Base-by-base conservation (phyloP, 1,140 invertebrate species). In the Lasaia peninsularis region DNA sequence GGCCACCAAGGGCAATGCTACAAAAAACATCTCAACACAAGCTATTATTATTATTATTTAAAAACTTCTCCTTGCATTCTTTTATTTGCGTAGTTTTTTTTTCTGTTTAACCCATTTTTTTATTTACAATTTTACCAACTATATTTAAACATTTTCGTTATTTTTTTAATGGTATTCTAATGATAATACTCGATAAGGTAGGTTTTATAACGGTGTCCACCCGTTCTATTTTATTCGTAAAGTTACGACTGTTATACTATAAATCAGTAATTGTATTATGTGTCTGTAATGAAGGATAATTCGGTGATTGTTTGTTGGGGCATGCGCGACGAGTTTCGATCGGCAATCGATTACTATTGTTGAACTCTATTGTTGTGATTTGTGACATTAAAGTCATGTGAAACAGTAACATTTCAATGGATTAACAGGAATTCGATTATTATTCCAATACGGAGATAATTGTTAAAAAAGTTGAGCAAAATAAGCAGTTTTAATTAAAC, bases 251-350 rank as follows among this genome's bases (percentile, higher is more conserved):
- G 76, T 53, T 63, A 54, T 56, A 54, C 67, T 67, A 80, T 83
- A 78, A 78, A 83, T 80, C 75, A 73, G 70, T 80, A 75, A 85
- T 79, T 78, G 73, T 81, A 75, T 80, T 74, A 75, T 48, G 56
- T 32, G 67, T 69, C 59, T 58, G 37, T 67, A 73, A 74, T 71
- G 68, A 72, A 64, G 55, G 62, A 63, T 72, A 72, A 56, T 70
- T 66, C 57, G 55, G 32, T 58, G 65, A 70, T 65, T 68, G 51
- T 62, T 52, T 55, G 62, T 18, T 52, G 34, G 34, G 53, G 56
- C 52, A 58, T 59, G 54, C 57, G 58, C 32, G 56, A 12, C 33
- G 31, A 44, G 48, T 52, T 52, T 44, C 53, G 34, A 18, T 53
- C 14, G 35, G 35, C 37, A 44, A 56, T 56, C 53, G 53, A 56